These are phyloP conservation scores for Lamproptera curius DNA, from an alignment of 2,888 invertebrate species.

Conservation along the genomic window DNA sequence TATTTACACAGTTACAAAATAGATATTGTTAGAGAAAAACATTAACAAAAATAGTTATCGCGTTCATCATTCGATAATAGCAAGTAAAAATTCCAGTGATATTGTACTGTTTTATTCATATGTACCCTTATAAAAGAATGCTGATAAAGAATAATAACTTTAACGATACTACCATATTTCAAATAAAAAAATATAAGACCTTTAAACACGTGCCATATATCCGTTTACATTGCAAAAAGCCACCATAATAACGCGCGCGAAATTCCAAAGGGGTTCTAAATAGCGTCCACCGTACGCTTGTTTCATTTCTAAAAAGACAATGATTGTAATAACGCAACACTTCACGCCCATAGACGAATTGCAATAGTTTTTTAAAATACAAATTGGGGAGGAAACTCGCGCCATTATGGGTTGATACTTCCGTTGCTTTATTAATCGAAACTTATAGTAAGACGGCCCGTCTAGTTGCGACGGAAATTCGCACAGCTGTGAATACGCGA, in stretches of 20 bases:
- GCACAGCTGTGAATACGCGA: slow-evolving; percentile 60
- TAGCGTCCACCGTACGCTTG: slow-evolving; percentile 53
- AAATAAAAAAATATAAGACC: slow-evolving; percentile 49
- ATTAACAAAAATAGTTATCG: too few species aligned
- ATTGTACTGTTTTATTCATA: too few species aligned
- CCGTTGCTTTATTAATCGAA: slow-evolving; percentile 61
- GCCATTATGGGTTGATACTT: slow-evolving; percentile 66
- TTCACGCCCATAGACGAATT: slow-evolving; percentile 55
- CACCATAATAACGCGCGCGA: slow-evolving; percentile 51
- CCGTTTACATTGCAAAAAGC: slow-evolving; percentile 58
- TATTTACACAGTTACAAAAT: too few species aligned
- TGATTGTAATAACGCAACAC: slow-evolving; percentile 52
- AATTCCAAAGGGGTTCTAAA: slow-evolving; percentile 45
- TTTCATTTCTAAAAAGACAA: slow-evolving; percentile 74
- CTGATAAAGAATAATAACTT: too few species aligned
- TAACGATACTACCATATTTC: too few species aligned
- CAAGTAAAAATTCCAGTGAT: too few species aligned
- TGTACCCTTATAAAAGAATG: too few species aligned
- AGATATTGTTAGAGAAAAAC: too few species aligned
- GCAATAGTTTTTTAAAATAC: slow-evolving; percentile 71
- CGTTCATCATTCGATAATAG: too few species aligned
- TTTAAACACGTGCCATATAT: slow-evolving; percentile 63
- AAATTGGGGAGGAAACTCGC: slow-evolving; percentile 52
- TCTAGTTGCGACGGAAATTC: slow-evolving; percentile 52
- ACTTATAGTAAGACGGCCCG: slow-evolving; percentile 49